Evolutionary conservation across 2,888 invertebrate species (phyloP).

Genomic region (Oscheius onirici): DNA sequence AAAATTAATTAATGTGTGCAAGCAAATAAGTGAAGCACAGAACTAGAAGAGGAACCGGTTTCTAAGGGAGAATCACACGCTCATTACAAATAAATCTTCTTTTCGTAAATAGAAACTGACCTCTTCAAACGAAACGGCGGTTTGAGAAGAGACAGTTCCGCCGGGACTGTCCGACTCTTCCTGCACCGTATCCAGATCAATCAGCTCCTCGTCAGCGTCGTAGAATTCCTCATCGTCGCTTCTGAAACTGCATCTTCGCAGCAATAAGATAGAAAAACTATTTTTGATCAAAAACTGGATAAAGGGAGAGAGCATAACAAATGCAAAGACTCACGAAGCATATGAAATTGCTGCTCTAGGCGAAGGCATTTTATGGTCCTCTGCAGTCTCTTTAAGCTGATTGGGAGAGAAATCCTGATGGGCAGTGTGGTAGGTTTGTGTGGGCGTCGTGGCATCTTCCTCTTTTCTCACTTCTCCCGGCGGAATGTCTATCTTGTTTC

Average conservation of each 20-base stretch:
- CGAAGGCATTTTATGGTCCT: not conserved
- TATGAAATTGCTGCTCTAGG: conserved; percentile 16
- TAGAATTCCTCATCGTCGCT: conserved; percentile 76
- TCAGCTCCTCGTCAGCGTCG: conserved; percentile 61
- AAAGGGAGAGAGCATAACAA: not conserved
- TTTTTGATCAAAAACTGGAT: too few relatives aligned
- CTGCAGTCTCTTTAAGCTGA: not conserved
- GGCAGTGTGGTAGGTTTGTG: not conserved
- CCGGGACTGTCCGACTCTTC: conserved; percentile 13
- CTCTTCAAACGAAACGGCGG: conserved; percentile 31
- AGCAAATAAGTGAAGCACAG: not conserved
- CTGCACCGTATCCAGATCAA: conserved; percentile 48
- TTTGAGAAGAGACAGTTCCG: not conserved
- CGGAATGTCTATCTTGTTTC: conserved; percentile 38
- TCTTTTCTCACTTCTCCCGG: conserved; percentile 3
- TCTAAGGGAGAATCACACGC: not conserved
- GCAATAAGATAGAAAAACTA: too few relatives aligned
- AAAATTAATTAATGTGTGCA: not conserved
- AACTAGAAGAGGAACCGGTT: not conserved
- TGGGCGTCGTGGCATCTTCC: conserved; percentile 7
- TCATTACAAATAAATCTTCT: not conserved
- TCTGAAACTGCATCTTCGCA: conserved; percentile 53
- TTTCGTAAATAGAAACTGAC: conserved; percentile 8
- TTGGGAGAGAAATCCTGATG: too few relatives aligned
- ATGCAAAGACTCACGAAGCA: conserved; percentile 19